Base-by-base conservation (phyloP, 2,888 invertebrate genomes). In the Rapana venosa region DNA sequence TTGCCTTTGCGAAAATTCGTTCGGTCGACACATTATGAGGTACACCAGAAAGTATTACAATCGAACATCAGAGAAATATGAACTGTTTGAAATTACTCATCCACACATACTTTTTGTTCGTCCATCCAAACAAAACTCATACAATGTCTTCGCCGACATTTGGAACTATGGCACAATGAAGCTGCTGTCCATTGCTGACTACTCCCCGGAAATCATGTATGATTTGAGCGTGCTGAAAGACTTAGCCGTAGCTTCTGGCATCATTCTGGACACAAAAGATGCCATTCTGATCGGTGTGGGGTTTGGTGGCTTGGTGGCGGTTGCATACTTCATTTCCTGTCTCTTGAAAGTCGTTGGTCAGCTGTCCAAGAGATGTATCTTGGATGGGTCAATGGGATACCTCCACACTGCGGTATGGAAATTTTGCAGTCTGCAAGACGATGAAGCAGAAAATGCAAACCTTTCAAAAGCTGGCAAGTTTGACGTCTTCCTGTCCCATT, bases 1-100 rank as follows among this genome's bases (percentile, higher is more conserved):
- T 26, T 88, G 88, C 36, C 61, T 88, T 15, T 88, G 88, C 26
- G 83, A 88, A 66, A 26, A 88, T n/a, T 58, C 88, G 15, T 88
- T 81, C 30, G 88, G 88, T 4, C 36, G 66, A 66, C 84, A 88
- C 70, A 35, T 47, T 20, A 66, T 88, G 47, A 58, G 26, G 32
- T 88, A 83, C 81, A 15, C 83, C 8, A 56, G 88, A 26, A 66
- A 2, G 22, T 88, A 88, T 47, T 88, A 66, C 83, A 83, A 88
- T 56, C 83, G 36, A 8, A 83, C 81, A 20, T 11, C n/a, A 17
- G 47, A 61, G 22, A 79, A 70, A 17, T 36, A 88, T 47, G 83
- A 88, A n/a, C 30, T 88, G 36, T 32, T 88, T 36, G 88, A 88
- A 8, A 84, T 88, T 36, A 30, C 20, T 2, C 88, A 88, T 26